Base-by-base conservation (phyloP, 2,888 invertebrate genomes). In the Tachina lurida region DNA sequence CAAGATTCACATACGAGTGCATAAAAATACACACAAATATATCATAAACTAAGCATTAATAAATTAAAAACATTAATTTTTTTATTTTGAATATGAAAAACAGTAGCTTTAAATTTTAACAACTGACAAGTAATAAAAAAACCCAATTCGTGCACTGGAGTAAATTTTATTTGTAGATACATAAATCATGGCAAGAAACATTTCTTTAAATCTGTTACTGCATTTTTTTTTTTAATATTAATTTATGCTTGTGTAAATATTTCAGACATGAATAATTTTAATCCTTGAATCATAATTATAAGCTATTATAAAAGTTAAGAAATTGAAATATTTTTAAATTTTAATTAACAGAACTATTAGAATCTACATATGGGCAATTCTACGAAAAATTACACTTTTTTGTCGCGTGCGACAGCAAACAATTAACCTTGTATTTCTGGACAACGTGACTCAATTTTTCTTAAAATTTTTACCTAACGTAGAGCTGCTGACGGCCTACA, bases 21-120 rank as follows among this genome's bases (percentile, higher is more conserved):
- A 7, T 31, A 31, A 31, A 31, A 7, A 31, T 7, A 31, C 3
- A 31, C 31, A 31, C 31, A 31, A 31, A 76, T 60, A 63, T 31
- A 63, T 60, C 65, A 76, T 71, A 73, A 81, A 81, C 74, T 58
- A 77, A 84, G 52, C 65, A 71, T 63, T 70, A 70, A 84, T 39
- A 58, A 70, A 84, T 68, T 60, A 10, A 58, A 74, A 80, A 39
- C 52, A 78, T 62, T 54, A 71, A 49, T 62, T 54, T 79, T 47
- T 22, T 5, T 22, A 43, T 47, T 52, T 58, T 58, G n/a, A 22
- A 75, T 41, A 49, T 15, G 31, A 56, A 67, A 76, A 77, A 68
- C 56, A 54, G 45, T 19, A 56, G 19, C 15, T 60, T 39, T 19
- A 15, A 47, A 56, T n/a, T n/a, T n/a, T n/a, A 10, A 2, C 31